A percentile compares a stretch with the other conserved stretches of the same genome.
These are phyloP conservation scores for Ischnus inquisitorius DNA, from an alignment of 2,888 invertebrate species.

Conservation along the genomic window DNA sequence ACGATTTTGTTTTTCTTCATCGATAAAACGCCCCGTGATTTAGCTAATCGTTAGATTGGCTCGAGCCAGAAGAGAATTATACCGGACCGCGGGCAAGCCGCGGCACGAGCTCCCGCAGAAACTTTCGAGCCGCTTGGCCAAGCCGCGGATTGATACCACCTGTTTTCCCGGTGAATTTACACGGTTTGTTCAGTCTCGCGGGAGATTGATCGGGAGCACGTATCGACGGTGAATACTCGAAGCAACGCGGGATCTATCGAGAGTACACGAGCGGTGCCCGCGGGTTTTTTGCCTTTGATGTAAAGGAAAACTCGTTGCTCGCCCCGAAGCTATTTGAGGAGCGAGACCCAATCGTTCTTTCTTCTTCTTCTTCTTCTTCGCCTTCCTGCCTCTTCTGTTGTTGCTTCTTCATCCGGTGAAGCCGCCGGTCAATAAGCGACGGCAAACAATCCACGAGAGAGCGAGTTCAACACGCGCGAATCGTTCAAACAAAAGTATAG, in stretches of 20 bases:
- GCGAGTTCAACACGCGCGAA: slow-evolving; percentile 44
- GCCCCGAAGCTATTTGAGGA: slow-evolving; percentile 23
- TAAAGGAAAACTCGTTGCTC: slow-evolving; percentile 17
- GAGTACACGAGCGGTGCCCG: neutral
- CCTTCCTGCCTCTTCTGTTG: slow-evolving; percentile 16
- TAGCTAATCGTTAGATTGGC: slow-evolving; percentile 58
- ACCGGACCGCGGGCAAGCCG: slow-evolving; percentile 5
- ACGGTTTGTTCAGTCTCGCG: slow-evolving; percentile 45
- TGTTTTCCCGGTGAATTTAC: slow-evolving; percentile 48
- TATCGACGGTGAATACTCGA: neutral
- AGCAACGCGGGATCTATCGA: slow-evolving; percentile 10
- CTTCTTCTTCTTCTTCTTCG: neutral
- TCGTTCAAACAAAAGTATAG: slow-evolving; percentile 52
- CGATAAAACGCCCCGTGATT: slow-evolving; percentile 28
- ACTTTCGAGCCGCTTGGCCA: slow-evolving; percentile 47
- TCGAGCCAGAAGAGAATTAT: slow-evolving; percentile 41
- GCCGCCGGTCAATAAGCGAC: slow-evolving; percentile 66
- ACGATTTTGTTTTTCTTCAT: slow-evolving; percentile 68
- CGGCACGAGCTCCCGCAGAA: slow-evolving; percentile 25
- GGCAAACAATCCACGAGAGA: slow-evolving; percentile 58
- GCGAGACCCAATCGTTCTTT: slow-evolving; percentile 31
- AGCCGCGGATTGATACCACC: slow-evolving; percentile 45
- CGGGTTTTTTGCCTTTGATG: slow-evolving; percentile 12
- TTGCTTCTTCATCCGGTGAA: slow-evolving; percentile 52
- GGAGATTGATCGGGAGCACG: slow-evolving; percentile 50